A percentile compares a stretch with the other conserved stretches of the same genome.
These are phyloP conservation scores for Schizothorax lantsangensis DNA, from an alignment of 2,797 vertebrate species.

Conservation along the genomic window DNA sequence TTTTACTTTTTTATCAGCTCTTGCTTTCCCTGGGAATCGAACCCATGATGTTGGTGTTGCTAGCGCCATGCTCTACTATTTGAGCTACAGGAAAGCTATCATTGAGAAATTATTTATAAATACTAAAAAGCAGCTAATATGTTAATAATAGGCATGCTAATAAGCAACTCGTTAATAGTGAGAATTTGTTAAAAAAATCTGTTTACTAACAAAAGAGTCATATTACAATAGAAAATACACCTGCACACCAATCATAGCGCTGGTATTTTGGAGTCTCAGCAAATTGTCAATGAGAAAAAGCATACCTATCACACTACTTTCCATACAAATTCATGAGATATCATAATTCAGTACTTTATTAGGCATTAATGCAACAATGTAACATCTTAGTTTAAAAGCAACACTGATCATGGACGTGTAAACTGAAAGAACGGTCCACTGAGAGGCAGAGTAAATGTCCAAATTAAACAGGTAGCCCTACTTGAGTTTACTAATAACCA, in stretches of 20 bases:
- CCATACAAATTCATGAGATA: background rate
- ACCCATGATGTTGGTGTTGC: no score
- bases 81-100: no score
- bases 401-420: background rate
- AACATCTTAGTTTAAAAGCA: background rate
- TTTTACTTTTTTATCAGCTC: no score
- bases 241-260: background rate
- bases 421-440: background rate
- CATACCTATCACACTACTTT: background rate
- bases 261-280: background rate
- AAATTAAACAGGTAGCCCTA: background rate
- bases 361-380: background rate
- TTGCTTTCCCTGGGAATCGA: no score
- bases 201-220: background rate
- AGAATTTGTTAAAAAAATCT: background rate
- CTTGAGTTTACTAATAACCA: slow-evolving; percentile 83
- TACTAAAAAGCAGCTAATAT: background rate
- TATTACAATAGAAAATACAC: background rate
- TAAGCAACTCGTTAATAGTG: background rate
- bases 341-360: background rate
- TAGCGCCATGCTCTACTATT: no score
- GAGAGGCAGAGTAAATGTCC: slow-evolving; percentile 52
- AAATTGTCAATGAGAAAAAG: background rate
- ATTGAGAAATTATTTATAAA: background rate
- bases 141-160: background rate